Base-by-base conservation (phyloP, 2,113 vertebrate genomes). In the Dipodomys spectabilis region DNA sequence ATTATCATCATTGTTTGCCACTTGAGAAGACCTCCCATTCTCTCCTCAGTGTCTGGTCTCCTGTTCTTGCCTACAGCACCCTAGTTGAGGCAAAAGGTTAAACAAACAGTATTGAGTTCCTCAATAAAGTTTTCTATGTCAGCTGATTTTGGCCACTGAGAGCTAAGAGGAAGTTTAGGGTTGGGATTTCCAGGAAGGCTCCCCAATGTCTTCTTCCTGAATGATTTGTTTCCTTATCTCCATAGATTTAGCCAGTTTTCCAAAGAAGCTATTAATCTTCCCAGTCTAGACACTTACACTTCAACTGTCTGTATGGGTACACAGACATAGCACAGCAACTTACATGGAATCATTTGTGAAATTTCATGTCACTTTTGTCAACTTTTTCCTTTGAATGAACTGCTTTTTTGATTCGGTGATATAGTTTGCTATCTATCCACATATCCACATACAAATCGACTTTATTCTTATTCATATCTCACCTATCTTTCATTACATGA, bases 381-480 rank as follows among this genome's bases (percentile, higher is more conserved):
- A 39, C 32, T 30, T 6, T 80, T 65, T n/a, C 71, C 15, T 87
- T 89, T 79, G 53, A 25, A 35, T 16, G 64, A 91, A 69, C 49
- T 67, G 28, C 7, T 53, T 67, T 64, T 39, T 86, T 80, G 72
- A 32, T 6, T 71, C n/a, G 13, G 13, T 60, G 65, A 20, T 69
- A 12, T 72, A 82, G 89, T 74, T 73, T 84, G 62, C 64, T 44
- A 57, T 86, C 91, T 67, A 62, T 62, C 15, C 27, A 91, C 28
- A 78, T 32, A 7, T n/a, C 25, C 25, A 73, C 9, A 39, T 30
- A 49, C 25, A 22, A 35, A 74, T 25, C 79, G 77, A 77, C 18
- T 91, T 88, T 64, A 87, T 80, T 91, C 39, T n/a, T 44, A 74
- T 79, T 67, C 84, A 60, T 77, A 82, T 27, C 65, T 49, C 23